Base-by-base conservation (phyloP, 2,888 invertebrate species). In the Drosophila villosipedis region DNA sequence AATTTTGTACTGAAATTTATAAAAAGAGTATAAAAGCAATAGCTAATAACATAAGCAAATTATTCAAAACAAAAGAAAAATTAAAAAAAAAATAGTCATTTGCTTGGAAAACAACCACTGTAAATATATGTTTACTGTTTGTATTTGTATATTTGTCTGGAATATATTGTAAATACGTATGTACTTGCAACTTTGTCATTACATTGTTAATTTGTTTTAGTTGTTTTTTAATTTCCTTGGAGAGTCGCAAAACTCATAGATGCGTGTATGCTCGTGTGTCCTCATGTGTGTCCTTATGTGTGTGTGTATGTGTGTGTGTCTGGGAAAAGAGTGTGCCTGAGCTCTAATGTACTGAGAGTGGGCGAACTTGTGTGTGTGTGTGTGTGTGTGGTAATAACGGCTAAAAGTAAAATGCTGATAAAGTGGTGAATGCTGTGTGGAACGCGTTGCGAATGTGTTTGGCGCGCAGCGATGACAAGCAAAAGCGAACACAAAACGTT, bases 401-500 rank as follows among this genome's bases (percentile, higher is more conserved):
- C 90, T 76, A 82, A 84, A 82, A 85, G 85, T 85, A 87, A 85
- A 85, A 85, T 84, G 80, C 90, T 89, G 85, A 85, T 85, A 90
- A 85, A 85, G 85, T 85, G 85, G 88, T 78, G 86, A 88, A 82
- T 84, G 85, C 72, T 85, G 68, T 76, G 83, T 62, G 79, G 73
- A 78, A 81, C 81, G 82, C 75, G 74, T 63, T 78, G 78, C 74
- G 67, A 74, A 68, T 81, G 78, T 64, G 79, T 64, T 68, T 65
- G 70, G 74, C 68, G 88, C 74, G 69, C 78, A 80, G 88, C 74
- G 86, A 90, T 90, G 87, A 89, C 90, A 87, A 82, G 90, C 90
- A 80, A 78, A 87, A 89, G 89, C 84, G 86, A 90, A 87, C 87
- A 87, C 89, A 87, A 87, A 87, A 87, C 87, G 90, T 90, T 87